Conservation (phyloP, 2,113 vertebrate species). For the Cynopterus brachyotis region DNA sequence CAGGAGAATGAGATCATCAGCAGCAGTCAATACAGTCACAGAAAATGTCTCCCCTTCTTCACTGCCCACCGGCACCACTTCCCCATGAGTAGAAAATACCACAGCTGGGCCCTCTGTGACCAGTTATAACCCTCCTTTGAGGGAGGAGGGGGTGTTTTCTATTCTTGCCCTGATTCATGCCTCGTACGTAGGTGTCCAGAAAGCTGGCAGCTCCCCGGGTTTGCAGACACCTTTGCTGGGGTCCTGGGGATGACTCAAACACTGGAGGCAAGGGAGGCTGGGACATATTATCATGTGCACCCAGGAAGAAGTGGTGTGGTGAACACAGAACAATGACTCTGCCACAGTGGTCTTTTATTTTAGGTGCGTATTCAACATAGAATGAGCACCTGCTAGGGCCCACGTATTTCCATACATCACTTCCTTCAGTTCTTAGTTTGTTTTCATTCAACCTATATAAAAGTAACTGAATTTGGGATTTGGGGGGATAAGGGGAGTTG, state of each 20-base stretch:
- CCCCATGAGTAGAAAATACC: not conserved
- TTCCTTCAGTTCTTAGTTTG: not conserved
- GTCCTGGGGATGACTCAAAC: not conserved
- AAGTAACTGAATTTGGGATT: not conserved
- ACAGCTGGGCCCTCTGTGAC: not conserved
- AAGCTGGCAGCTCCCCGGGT: not conserved
- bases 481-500: too few relatives aligned
- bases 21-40: not conserved
- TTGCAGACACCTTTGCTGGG: not conserved
- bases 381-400: not conserved
- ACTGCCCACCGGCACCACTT: not conserved
- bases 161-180: not conserved
- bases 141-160: not conserved
- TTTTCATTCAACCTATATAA: not conserved
- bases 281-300: not conserved
- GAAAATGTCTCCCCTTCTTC: not conserved
- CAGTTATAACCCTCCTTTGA: not conserved
- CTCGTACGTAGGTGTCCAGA: not conserved
- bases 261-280: not conserved
- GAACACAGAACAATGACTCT: not conserved
- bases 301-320: not conserved
- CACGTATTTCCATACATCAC: not conserved
- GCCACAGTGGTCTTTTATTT: not conserved
- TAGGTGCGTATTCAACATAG: not conserved
- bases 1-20: not conserved